phyloP scores from a whole-genome alignment of 2,888 invertebrate genomes.

The Xestia rhomboidea region DNA sequence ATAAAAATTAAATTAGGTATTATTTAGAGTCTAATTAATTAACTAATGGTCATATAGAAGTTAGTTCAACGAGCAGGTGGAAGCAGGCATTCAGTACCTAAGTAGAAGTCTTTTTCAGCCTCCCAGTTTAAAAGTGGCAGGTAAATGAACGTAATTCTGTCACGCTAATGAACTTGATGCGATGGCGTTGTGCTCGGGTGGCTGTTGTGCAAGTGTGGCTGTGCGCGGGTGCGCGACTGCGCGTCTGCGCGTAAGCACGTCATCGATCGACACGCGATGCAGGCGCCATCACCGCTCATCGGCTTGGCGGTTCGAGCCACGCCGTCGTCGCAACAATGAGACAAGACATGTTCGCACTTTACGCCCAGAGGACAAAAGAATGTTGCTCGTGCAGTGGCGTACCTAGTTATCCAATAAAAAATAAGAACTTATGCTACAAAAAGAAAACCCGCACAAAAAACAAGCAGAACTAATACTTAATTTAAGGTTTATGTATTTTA shows the following conservation, averaged over 20 bases:
- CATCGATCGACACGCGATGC: constrained; percentile 53
- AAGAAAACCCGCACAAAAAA: constrained; percentile 11
- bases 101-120: neutral
- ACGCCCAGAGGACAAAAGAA: neutral
- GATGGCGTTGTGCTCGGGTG: constrained; percentile 49
- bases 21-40: neutral
- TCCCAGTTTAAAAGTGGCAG: constrained; percentile 15
- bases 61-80: neutral
- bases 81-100: neutral
- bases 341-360: neutral
- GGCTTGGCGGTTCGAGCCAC: constrained; percentile 5
- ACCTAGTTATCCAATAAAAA: neutral
- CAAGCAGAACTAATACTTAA: constrained; percentile 14
- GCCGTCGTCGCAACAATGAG: constrained; percentile 7
- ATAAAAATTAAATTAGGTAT: neutral
- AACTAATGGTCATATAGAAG: neutral
- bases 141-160: constrained; percentile 46
- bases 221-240: constrained; percentile 40
- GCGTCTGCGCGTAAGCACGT: constrained; percentile 51
- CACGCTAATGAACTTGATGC: constrained; percentile 59
- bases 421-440: constrained; percentile 8
- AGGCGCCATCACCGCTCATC: constrained; percentile 49
- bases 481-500: constrained; percentile 26
- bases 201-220: constrained; percentile 55
- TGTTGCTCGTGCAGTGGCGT: neutral